phyloP scores from a whole-genome alignment of 2,888 invertebrate genomes.

The Phaedon cochleariae region DNA sequence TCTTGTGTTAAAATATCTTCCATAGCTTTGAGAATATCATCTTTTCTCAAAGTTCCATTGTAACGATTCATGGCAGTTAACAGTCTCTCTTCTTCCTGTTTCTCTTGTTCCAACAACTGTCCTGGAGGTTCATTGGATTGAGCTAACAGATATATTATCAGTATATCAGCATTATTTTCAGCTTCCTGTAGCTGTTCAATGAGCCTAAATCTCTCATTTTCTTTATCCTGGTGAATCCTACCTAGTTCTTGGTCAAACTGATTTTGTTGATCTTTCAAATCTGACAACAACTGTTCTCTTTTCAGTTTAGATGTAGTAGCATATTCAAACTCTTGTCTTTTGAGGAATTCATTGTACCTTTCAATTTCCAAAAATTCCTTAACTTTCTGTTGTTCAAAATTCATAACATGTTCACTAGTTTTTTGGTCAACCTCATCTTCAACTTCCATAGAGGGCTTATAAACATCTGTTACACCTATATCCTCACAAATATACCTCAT shows the following conservation, averaged over 20 bases:
- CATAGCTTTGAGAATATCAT: conserved; percentile 77
- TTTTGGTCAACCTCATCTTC: background rate
- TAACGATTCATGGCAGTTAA: conserved; percentile 67
- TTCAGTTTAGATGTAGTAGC: conserved; percentile 71
- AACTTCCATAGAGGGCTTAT: background rate
- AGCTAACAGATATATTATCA: conserved; percentile 72
- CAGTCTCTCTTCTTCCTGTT: conserved; percentile 72
- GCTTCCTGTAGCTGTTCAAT: conserved; percentile 70
- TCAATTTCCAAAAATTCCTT: conserved; percentile 68
- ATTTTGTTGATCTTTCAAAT: conserved; percentile 70
- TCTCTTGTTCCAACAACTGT: conserved; percentile 73
- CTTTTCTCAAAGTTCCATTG: conserved; percentile 69
- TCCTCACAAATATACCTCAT: conserved; percentile 69
- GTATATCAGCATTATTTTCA: conserved; percentile 72
- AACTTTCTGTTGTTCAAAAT: conserved; percentile 65
- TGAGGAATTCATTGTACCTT: conserved; percentile 70
- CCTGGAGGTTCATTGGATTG: conserved; percentile 70
- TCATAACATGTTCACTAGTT: conserved; percentile 13
- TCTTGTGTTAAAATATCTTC: conserved; percentile 74
- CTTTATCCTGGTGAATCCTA: conserved; percentile 74
- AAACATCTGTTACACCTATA: background rate
- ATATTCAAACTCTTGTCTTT: conserved; percentile 71
- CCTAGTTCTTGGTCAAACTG: conserved; percentile 73
- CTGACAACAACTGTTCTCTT: conserved; percentile 67
- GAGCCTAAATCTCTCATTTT: conserved; percentile 69